Conservation (phyloP, 2,797 vertebrate genomes). For the Anabacerthia variegaticeps region DNA sequence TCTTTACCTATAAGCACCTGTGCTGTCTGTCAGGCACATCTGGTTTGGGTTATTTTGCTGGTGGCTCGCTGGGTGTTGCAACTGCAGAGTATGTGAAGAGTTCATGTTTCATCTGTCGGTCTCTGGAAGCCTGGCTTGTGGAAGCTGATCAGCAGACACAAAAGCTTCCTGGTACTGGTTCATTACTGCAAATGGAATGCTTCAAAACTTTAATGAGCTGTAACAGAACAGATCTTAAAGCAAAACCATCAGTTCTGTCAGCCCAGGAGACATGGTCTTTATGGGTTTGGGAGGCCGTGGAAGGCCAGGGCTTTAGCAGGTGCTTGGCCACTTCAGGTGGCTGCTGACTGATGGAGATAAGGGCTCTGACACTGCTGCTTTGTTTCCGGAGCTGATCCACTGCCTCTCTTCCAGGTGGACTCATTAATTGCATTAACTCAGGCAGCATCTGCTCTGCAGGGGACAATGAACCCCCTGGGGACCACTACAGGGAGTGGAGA, state of each 20-base stretch:
- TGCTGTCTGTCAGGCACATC: neutral
- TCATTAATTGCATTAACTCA: slow-evolving; percentile 29
- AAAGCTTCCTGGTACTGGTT: neutral
- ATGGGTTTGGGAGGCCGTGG: neutral
- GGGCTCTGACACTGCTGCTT: neutral
- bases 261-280: neutral
- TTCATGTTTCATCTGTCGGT: fast-evolving
- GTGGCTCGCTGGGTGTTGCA: neutral
- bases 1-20: neutral
- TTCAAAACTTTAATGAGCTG: neutral
- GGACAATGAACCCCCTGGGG: neutral
- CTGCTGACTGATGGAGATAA: neutral
- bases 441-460: slow-evolving; percentile 33
- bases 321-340: fast-evolving
- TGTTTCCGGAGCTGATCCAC: neutral
- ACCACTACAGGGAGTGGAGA: neutral
- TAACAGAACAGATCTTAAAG: neutral
- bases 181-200: neutral
- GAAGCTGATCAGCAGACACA: neutral
- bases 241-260: neutral
- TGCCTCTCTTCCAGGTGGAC: slow-evolving; percentile 18
- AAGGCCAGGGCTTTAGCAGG: neutral
- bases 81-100: neutral
- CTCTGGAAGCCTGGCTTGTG: neutral
- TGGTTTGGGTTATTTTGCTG: slow-evolving; percentile 12